Evolutionary conservation across 2,888 invertebrate genomes (phyloP), one percentile per base, ranked within the genome.

Genomic region (Therioaphis trifolii): DNA sequence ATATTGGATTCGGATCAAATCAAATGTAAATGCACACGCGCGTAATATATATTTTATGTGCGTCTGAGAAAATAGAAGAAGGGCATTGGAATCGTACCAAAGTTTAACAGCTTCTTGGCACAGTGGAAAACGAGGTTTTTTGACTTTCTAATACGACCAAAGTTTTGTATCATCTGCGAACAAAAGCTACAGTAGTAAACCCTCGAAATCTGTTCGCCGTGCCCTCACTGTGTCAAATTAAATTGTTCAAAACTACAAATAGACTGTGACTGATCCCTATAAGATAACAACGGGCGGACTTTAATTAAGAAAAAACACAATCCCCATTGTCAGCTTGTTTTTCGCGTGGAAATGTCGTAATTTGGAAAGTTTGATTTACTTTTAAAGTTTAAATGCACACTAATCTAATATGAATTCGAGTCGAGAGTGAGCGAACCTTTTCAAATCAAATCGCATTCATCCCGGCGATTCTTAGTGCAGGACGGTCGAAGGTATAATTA

Each of bases 191-290:
- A 63, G 9, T 49, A 63, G 63, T 63, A 21, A 49, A 63, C 49
- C 63, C 66, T 77, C 21, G 35, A 77, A 49, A 77, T 77, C 27
- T 29, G 61, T 12, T 46, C 9, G 9, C 29, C 4, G 29, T 21
- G 4, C 63, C 63, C 46, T 4, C 4, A 63, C 63, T 3, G 35
- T 66, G 77, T 77, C 63, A 77, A 77, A 77, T 77, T 77, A 77
- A 77, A 77, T 66, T 77, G 63, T 77, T 77, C 21, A 35, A 66
- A 77, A 77, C 77, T 77, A 66, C 49, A 66, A 77, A 66, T 77
- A 52, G 29, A 77, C 77, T 66, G 66, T 52, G 77, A 77, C 77
- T 66, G 77, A 77, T 77, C 77, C 35, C 21, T 29, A 21, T 12
- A 29, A 77, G 66, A 77, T 66, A 77, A 77, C 63, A 66, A 29